Conservation (phyloP, 2,888 invertebrate genomes). For the Drosophila engyochracea region DNA sequence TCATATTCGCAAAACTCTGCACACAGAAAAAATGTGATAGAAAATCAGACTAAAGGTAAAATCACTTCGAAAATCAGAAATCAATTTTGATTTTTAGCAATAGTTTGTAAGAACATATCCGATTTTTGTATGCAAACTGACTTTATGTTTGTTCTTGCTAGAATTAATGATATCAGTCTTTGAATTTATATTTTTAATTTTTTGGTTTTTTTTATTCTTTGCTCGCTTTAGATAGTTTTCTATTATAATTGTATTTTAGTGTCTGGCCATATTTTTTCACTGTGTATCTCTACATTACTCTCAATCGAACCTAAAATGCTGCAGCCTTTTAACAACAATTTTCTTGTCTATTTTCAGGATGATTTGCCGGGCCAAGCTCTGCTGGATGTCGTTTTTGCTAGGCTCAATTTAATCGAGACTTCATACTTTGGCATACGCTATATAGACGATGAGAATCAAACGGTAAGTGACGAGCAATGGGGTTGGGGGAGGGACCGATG, state of each 20-base stretch:
- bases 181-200: not conserved
- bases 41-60: not conserved
- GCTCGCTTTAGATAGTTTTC: not conserved
- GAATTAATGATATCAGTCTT: no score
- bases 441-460: constrained; percentile 96
- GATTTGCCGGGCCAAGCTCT: constrained; percentile 95
- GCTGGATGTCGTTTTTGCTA: constrained; percentile 95
- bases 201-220: rapidly evolving
- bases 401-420: constrained; percentile 97
- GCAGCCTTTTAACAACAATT: constrained; percentile 72
- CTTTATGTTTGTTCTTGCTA: no score
- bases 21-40: not conserved
- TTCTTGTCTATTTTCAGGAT: constrained; percentile 89
- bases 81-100: not conserved
- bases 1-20: not conserved
- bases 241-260: not conserved
- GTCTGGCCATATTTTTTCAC: not conserved
- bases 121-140: not conserved
- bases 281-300: constrained; percentile 1
- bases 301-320: constrained; percentile 1
- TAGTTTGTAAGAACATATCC: no score
- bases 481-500: not conserved
- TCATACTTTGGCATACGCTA: constrained; percentile 98
- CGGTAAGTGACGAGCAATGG: constrained; percentile 88
- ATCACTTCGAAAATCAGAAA: not conserved